Evolutionary conservation across 2,888 invertebrate genomes (phyloP).

Genomic region (Athalia rosae): DNA sequence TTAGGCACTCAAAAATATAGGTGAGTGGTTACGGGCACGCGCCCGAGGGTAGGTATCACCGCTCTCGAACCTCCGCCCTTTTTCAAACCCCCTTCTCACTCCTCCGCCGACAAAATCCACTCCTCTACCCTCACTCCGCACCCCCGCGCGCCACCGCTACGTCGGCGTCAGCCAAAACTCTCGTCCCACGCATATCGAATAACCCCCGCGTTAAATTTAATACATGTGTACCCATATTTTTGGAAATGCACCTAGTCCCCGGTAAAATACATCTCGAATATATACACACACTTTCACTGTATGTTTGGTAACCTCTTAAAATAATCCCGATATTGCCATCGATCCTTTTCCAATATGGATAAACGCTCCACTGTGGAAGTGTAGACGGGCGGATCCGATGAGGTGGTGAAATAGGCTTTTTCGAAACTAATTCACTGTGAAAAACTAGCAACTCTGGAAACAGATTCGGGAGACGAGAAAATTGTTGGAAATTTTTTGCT

Average conservation of each 20-base stretch:
- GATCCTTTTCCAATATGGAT: not conserved
- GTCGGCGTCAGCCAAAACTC: no score
- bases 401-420: not conserved
- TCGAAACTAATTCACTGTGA: no score
- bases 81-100: slow-evolving; percentile 2
- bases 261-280: not conserved
- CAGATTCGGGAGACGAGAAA: no score
- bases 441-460: no score
- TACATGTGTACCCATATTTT: not conserved
- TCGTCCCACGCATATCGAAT: slow-evolving; percentile 25
- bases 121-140: no score
- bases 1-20: slow-evolving; percentile 35
- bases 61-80: no score
- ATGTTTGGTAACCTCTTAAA: slow-evolving; percentile 9
- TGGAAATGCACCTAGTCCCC: not conserved
- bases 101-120: not conserved
- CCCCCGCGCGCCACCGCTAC: no score
- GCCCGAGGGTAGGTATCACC: slow-evolving; percentile 22
- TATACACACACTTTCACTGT: not conserved
- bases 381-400: not conserved
- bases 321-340: not conserved
- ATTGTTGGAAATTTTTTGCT: no score
- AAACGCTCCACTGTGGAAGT: no score
- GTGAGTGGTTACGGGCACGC: slow-evolving; percentile 34
- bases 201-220: slow-evolving; percentile 25